Percentiles rank a stretch among this genome's conserved stretches.
Evolutionary conservation across 2,113 vertebrate species (phyloP).

Genomic region (Anhinga rufa): DNA sequence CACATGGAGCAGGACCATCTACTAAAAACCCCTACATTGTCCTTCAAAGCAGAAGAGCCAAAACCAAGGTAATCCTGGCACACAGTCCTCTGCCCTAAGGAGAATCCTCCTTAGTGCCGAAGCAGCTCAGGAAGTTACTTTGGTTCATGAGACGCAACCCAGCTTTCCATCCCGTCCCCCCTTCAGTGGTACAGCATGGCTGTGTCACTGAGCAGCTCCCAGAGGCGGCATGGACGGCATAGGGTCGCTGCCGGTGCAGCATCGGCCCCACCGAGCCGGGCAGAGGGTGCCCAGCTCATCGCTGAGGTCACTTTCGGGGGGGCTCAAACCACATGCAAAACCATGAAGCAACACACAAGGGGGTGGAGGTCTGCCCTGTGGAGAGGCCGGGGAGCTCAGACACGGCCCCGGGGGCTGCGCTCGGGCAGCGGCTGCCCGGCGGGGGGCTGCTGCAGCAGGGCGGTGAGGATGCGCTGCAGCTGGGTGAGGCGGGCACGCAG

Average conservation of each 20-base stretch:
- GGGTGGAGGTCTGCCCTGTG: accelerated
- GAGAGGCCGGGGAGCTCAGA: background rate
- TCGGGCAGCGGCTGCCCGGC: background rate
- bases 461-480: constrained; percentile 77
- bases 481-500: constrained; percentile 80
- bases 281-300: background rate
- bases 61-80: background rate
- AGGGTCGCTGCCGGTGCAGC: background rate
- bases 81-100: background rate
- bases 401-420: background rate
- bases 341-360: background rate
- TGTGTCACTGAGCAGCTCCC: background rate
- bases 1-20: background rate
- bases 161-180: background rate
- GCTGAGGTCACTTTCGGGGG: background rate
- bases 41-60: background rate
- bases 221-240: background rate
- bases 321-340: background rate
- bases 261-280: accelerated
- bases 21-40: background rate
- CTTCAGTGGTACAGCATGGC: accelerated
- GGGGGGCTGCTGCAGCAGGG: constrained; percentile 72
- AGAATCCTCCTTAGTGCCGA: background rate
- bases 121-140: background rate
- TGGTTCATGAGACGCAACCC: background rate